phyloP scores from a whole-genome alignment of 2,113 vertebrate genomes.

The Syngnathoides biaculeatus region DNA sequence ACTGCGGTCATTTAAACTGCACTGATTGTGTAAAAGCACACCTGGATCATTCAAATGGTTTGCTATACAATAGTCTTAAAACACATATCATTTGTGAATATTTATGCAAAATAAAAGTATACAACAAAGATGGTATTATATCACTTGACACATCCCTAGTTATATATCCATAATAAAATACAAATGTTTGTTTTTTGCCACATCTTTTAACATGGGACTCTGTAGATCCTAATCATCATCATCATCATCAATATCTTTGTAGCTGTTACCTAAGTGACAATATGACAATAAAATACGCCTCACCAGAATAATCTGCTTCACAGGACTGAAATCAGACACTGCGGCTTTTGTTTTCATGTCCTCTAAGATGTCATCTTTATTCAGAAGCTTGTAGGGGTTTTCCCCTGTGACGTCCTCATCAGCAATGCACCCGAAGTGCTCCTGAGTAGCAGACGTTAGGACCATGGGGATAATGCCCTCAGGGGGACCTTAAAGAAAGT shows the following conservation, averaged over 20 bases:
- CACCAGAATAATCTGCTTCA: conserved; percentile 81
- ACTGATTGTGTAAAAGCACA: too few species aligned
- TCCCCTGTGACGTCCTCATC: conserved; percentile 83
- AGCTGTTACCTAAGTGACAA: conserved; percentile 28
- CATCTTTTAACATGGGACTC: conserved; percentile 20
- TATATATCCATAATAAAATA: background rate
- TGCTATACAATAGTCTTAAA: too few species aligned
- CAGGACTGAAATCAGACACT: conserved; percentile 86
- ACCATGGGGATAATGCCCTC: conserved; percentile 83
- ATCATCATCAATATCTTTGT: conserved; percentile 8
- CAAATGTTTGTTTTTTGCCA: conserved; percentile 27
- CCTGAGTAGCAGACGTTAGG: conserved; percentile 85
- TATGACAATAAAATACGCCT: conserved; percentile 36
- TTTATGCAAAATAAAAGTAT: background rate
- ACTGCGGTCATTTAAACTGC: too few species aligned
- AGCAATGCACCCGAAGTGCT: conserved; percentile 79
- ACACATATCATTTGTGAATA: background rate
- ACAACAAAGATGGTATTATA: background rate
- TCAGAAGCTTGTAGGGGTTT: conserved; percentile 80
- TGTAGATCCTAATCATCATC: conserved; percentile 25
- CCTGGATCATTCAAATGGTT: too few species aligned
- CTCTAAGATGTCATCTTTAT: conserved; percentile 81
- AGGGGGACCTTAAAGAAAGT: conserved; percentile 71
- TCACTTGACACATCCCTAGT: background rate
- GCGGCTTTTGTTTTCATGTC: conserved; percentile 82